Percentiles rank a stretch among this genome's conserved stretches.
Evolutionary conservation across 2,113 vertebrate genomes (phyloP).

Genomic region (Hypanus sabinus): DNA sequence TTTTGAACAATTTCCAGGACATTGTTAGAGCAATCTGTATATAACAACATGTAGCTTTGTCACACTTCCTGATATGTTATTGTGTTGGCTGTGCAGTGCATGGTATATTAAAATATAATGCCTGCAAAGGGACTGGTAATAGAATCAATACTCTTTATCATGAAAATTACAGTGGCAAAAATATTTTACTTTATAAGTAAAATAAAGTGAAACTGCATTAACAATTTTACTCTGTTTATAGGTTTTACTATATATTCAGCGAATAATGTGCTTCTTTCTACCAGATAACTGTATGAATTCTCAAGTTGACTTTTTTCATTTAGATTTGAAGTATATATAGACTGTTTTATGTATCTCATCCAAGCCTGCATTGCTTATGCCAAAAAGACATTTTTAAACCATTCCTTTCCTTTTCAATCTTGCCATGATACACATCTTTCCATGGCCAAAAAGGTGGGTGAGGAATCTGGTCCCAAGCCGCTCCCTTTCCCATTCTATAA

Average conservation of each 20-base stretch:
- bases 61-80: neutral
- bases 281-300: neutral
- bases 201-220: neutral
- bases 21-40: neutral
- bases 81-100: neutral
- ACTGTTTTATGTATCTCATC: neutral
- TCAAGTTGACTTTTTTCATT: neutral
- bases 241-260: neutral
- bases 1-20: neutral
- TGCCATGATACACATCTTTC: neutral
- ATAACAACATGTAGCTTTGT: neutral
- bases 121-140: neutral
- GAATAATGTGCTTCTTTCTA: neutral
- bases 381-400: neutral
- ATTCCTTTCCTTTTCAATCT: neutral
- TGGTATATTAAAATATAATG: neutral
- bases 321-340: neutral
- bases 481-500: constrained; percentile 3
- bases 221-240: neutral
- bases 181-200: neutral
- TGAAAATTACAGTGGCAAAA: neutral
- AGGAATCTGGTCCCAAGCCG: neutral
- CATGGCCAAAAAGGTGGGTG: neutral
- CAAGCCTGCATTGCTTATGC: neutral
- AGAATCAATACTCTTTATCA: neutral